Evolutionary conservation across 2,888 invertebrate genomes (phyloP), one percentile per base, ranked within the genome.

Genomic region (Cephus nigrinus): DNA sequence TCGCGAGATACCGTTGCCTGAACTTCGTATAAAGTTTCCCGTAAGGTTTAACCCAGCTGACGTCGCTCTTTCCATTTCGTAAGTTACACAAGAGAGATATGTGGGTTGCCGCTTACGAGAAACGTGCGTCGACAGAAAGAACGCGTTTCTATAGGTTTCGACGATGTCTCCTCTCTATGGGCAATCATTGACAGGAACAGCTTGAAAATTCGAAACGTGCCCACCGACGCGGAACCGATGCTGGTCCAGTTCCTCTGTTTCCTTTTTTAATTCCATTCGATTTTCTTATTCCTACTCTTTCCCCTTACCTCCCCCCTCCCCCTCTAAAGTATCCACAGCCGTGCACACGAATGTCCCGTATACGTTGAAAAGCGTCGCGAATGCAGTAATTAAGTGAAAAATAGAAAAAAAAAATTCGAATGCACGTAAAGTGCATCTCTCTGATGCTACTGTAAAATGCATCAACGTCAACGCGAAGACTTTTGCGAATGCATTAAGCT

Each of bases 1-100:
- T 87, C 86, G 83, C 85, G 86, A 86, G 84, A 88, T 88, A 87
- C 86, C 82, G 85, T 83, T 81, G 81, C 84, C 85, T 86, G 84
- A 82, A 84, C 84, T 82, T 82, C 81, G 84, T 83, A 83, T 84
- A 88, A 89, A 89, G 84, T 85, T 86, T 86, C 78, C 83, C 75
- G 73, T 81, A 81, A 82, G 80, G 75, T 78, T 79, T 80, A 76
- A 80, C 82, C 83, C 78, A 75, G 72, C 75, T 79, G 79, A 80
- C 79, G 75, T 75, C 69, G 71, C 71, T 71, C 75, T 31, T 73
- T 74, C 71, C 30, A 80, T 82, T 82, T 80, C 80, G 75, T 81
- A 74, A 69, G 55, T 55, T 55, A 77, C 69, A n/a, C 15, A 77
- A 74, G 31, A 40, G 68, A 23, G 75, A 68, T 71, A 34, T 36